Conservation (phyloP, 2,888 invertebrate species). For the Anthophora plumipes region DNA sequence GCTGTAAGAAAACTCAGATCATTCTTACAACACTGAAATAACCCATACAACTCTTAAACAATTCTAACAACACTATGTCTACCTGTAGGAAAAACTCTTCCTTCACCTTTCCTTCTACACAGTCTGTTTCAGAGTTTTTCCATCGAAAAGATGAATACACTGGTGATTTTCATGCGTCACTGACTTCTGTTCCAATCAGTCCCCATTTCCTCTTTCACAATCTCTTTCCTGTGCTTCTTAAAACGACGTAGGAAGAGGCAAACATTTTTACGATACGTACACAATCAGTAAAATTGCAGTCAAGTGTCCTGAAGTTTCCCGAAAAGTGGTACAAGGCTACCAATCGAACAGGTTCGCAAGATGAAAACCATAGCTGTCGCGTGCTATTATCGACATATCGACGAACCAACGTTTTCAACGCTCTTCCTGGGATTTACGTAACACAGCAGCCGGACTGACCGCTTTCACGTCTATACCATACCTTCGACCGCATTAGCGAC, state of each 20-base stretch:
- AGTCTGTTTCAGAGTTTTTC: too few relatives aligned
- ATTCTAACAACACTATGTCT: too few relatives aligned
- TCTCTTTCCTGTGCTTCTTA: too few relatives aligned
- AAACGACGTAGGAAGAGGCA: too few relatives aligned
- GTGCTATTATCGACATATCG: conserved; percentile 65
- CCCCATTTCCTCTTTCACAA: background rate
- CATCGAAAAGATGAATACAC: background rate
- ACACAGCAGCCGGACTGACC: conserved; percentile 78
- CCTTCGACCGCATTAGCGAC: conserved; percentile 66
- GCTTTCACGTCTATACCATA: conserved; percentile 79
- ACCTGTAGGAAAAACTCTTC: too few relatives aligned
- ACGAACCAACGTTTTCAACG: conserved; percentile 69
- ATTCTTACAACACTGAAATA: too few relatives aligned
- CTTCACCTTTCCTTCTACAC: too few relatives aligned
- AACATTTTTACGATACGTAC: background rate
- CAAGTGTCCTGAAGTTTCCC: background rate
- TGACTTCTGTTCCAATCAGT: background rate
- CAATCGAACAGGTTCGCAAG: conserved; percentile 11
- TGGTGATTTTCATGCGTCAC: background rate
- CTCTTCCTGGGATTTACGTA: conserved; percentile 81
- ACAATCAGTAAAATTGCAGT: background rate
- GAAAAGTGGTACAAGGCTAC: conserved; percentile 57
- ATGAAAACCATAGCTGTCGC: conserved; percentile 25
- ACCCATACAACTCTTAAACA: too few relatives aligned
- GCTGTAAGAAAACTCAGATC: too few relatives aligned